Conservation (phyloP, 2,797 vertebrate species). For the Smutsia temminckii region DNA sequence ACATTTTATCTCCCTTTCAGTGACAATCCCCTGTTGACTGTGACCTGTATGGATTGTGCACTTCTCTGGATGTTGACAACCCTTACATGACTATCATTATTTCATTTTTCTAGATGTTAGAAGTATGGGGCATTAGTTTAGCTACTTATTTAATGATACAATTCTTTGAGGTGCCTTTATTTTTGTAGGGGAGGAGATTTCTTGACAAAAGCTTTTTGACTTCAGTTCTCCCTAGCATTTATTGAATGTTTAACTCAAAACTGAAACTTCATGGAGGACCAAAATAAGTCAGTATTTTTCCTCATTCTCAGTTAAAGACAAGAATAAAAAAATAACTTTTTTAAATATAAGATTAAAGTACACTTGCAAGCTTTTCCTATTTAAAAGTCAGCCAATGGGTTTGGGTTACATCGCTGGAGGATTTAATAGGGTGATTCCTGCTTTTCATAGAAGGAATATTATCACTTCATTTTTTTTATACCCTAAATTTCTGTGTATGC, state of each 20-base stretch:
- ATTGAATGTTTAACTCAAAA: background rate
- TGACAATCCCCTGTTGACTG: background rate
- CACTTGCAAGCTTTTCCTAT: background rate
- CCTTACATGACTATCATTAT: background rate
- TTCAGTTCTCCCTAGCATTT: background rate
- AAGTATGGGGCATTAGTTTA: background rate
- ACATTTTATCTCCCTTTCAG: background rate
- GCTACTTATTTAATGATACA: background rate
- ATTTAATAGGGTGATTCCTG: background rate
- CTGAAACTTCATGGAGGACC: background rate
- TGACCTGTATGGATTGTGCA: background rate
- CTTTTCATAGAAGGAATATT: background rate
- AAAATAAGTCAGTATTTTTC: background rate
- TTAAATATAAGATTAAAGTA: background rate
- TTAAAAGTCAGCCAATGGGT: background rate
- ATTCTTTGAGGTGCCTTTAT: background rate
- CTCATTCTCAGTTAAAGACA: background rate
- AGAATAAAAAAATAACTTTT: background rate
- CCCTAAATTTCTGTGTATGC: background rate
- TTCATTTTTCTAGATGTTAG: conserved; percentile 1
- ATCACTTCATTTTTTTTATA: background rate
- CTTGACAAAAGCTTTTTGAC: background rate
- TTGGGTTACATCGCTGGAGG: background rate
- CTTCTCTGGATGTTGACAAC: background rate
- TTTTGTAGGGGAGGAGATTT: background rate